Evolutionary conservation across 2,888 invertebrate species (phyloP).

Genomic region (Ophion obscuratus): DNA sequence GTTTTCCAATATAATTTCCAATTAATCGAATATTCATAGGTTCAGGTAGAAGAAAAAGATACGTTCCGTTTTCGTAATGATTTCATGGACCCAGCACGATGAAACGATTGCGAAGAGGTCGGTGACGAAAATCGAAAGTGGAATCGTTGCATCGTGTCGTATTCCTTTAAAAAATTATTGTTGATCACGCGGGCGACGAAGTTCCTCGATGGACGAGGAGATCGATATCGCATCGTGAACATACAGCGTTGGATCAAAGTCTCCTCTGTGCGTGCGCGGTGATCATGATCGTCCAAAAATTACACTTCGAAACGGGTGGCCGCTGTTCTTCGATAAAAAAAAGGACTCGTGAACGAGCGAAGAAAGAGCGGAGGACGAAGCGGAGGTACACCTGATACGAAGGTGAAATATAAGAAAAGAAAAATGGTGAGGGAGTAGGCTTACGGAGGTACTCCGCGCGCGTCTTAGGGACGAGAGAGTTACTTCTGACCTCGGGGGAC

Average conservation of each 20-base stretch:
- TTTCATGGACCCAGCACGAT: neutral
- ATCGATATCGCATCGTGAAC: constrained; percentile 30
- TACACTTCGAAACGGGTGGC: constrained; percentile 42
- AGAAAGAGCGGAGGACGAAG: constrained; percentile 14
- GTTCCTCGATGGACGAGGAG: constrained; percentile 8
- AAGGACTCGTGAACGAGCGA: neutral
- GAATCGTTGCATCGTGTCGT: constrained; percentile 3
- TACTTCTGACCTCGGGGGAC: constrained; percentile 60
- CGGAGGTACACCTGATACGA: constrained; percentile 8
- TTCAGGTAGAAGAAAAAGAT: too few relatives aligned
- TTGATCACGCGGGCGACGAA: neutral
- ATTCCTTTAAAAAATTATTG: constrained; percentile 13
- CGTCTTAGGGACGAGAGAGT: constrained; percentile 49
- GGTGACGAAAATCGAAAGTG: constrained; percentile 3
- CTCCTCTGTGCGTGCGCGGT: constrained; percentile 21
- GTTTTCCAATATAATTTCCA: neutral
- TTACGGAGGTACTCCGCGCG: neutral
- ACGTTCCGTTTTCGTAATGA: neutral
- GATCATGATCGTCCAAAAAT: constrained; percentile 51
- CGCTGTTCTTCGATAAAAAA: constrained; percentile 24
- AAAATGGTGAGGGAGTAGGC: constrained; percentile 1
- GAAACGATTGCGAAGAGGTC: neutral
- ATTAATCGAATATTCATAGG: neutral
- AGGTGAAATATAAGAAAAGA: constrained; percentile 12
- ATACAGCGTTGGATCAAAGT: constrained; percentile 32